Base-by-base conservation (phyloP, 2,888 invertebrate genomes). In the Chaetoderma sp. region DNA sequence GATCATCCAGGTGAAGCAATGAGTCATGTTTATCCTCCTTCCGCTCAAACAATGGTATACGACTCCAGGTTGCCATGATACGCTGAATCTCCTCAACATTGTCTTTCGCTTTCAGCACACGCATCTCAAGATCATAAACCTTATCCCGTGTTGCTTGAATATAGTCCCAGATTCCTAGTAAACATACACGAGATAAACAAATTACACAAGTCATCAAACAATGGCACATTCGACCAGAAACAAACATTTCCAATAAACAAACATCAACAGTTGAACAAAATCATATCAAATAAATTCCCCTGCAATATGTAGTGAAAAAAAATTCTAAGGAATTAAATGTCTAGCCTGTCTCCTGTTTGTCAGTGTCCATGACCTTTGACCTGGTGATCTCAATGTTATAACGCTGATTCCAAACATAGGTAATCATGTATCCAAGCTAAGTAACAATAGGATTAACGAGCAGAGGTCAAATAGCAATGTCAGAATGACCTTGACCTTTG, bases 1-100 rank as follows among this genome's bases (percentile, higher is more conserved):
- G 90, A 75, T 96, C 96, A 27, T 95, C 95, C 59, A 96, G 88
- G 71, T 91, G 92, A 27, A 97, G 88, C 4, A 95, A 89, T 0
- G 93, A 90, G 76, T 95, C 94, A 87, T 93, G 93, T 80, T 93
- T 93, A 2, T 92, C 92, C 80, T 96, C 96, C 79, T 92, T 93
- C 64, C 97, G 89, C 86, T 94, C 93, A 86, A 95, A 96, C n/a
- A 97, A 87, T 0, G 97, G 95, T 58, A 90, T 90, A 67, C 91
- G 91, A 4, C 92, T 91, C 93, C 96, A 97, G 0, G 92, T 91
- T 3, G 91, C 91, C 89, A 96, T 91, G n/a, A 93, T 90, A 54
- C 89, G 89, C 79, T 91, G 91, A 47, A 97, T 93, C 83, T 92
- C 92, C 39, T 91, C 90, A 21, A 96, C 89, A 87, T 98, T 97